Conservation (phyloP, 2,113 vertebrate species). For the Lepus timidus region DNA sequence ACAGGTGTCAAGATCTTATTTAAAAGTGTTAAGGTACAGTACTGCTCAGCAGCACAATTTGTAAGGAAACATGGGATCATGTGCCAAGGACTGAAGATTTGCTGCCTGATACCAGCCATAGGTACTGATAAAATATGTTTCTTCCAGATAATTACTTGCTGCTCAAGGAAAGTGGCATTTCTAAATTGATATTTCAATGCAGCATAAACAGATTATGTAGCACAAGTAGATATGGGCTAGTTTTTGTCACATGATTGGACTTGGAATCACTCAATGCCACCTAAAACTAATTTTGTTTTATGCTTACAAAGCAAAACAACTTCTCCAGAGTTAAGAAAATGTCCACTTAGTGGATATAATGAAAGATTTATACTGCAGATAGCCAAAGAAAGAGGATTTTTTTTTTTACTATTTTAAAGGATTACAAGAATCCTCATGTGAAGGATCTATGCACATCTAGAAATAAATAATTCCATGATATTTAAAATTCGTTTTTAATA, state of each 20-base stretch:
- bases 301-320: constrained; percentile 64
- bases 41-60: constrained; percentile 75
- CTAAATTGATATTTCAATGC: constrained; percentile 81
- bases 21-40: constrained; percentile 81
- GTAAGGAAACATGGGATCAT: constrained; percentile 82
- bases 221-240: constrained; percentile 29
- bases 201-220: constrained; percentile 69
- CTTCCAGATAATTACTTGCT: constrained; percentile 82
- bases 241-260: constrained; percentile 36
- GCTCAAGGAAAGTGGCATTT: constrained; percentile 80
- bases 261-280: constrained; percentile 46
- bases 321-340: constrained; percentile 64
- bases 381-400: constrained; percentile 9
- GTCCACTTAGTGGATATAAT: constrained; percentile 13
- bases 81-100: constrained; percentile 78
- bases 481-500: not conserved
- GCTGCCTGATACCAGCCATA: constrained; percentile 79
- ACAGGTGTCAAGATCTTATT: constrained; percentile 85
- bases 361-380: constrained; percentile 56
- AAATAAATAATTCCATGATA: constrained; percentile 7
- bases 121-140: constrained; percentile 79
- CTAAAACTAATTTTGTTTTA: constrained; percentile 67
- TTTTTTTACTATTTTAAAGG: constrained; percentile 45
- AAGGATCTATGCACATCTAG: constrained; percentile 4
- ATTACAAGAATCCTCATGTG: not conserved